Conservation (phyloP, 2,113 vertebrate genomes). For the Chlamydotis undulata region DNA sequence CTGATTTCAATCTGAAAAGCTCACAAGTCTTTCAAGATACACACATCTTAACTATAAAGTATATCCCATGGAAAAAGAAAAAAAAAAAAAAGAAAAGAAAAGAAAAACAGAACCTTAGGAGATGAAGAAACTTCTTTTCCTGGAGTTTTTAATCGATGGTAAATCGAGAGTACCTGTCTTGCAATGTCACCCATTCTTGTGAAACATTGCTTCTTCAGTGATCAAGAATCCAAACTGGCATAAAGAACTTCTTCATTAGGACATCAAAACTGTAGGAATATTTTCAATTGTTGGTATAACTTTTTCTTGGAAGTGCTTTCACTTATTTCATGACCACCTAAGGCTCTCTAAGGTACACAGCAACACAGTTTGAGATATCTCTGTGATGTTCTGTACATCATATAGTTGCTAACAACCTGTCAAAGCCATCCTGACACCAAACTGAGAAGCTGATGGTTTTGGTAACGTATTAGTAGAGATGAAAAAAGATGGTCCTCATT, state of each 20-base stretch:
- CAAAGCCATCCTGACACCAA: slow-evolving; percentile 78
- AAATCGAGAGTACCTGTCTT: background rate
- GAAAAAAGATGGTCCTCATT: slow-evolving; percentile 78
- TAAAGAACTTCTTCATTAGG: slow-evolving; percentile 61
- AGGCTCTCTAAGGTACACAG: slow-evolving; percentile 60
- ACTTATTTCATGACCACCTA: slow-evolving; percentile 59
- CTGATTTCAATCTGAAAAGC: background rate
- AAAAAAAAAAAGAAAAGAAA: background rate
- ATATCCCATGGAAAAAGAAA: background rate
- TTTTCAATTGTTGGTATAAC: slow-evolving; percentile 47
- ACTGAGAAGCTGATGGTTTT: slow-evolving; percentile 76
- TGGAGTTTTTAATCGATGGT: background rate
- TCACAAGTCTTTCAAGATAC: background rate
- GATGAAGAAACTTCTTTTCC: background rate
- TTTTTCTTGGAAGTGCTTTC: slow-evolving; percentile 62
- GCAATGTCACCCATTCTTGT: slow-evolving; percentile 10
- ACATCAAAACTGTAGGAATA: slow-evolving; percentile 49
- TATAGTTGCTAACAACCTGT: slow-evolving; percentile 79
- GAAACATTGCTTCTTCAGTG: background rate
- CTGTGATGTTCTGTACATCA: slow-evolving; percentile 77
- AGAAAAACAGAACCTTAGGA: background rate
- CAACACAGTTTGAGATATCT: slow-evolving; percentile 67
- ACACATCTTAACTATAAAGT: background rate
- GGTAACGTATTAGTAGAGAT: slow-evolving; percentile 75
- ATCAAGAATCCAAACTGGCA: background rate